phyloP scores from a whole-genome alignment of 2,113 vertebrate genomes.

The Bettongia penicillata region DNA sequence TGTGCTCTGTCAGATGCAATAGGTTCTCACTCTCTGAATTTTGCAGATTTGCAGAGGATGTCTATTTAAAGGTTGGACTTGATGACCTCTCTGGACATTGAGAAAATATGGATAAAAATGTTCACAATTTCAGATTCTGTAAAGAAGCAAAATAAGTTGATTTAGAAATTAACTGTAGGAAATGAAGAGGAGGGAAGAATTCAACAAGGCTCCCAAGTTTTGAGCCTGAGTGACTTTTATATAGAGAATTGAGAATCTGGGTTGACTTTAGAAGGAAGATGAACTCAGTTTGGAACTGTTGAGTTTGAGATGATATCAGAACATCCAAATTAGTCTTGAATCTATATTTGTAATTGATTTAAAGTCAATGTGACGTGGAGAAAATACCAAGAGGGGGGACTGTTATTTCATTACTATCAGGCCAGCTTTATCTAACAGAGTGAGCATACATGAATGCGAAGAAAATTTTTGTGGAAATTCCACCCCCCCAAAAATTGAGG shows the following conservation, averaged over 20 bases:
- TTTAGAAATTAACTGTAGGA: neutral
- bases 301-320: conserved; percentile 24
- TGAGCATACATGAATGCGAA: conserved; percentile 45
- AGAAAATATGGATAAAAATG: neutral
- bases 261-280: conserved; percentile 22
- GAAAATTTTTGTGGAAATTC: neutral
- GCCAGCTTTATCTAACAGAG: conserved; percentile 71
- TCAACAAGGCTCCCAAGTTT: conserved; percentile 19
- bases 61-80: neutral
- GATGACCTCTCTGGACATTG: neutral
- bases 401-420: conserved; percentile 10
- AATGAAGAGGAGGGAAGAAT: neutral
- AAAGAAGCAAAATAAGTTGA: neutral
- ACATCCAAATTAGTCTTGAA: conserved; percentile 29
- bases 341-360: conserved; percentile 39
- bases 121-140: neutral
- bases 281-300: conserved; percentile 16
- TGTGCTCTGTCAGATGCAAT: neutral
- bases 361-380: conserved; percentile 16
- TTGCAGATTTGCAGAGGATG: neutral
- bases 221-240: neutral
- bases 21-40: neutral
- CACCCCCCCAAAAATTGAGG: conserved; percentile 44
- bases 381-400: conserved; percentile 13
- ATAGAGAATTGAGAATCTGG: neutral